Conservation (phyloP, 2,888 invertebrate species). For the Nineta flava region DNA sequence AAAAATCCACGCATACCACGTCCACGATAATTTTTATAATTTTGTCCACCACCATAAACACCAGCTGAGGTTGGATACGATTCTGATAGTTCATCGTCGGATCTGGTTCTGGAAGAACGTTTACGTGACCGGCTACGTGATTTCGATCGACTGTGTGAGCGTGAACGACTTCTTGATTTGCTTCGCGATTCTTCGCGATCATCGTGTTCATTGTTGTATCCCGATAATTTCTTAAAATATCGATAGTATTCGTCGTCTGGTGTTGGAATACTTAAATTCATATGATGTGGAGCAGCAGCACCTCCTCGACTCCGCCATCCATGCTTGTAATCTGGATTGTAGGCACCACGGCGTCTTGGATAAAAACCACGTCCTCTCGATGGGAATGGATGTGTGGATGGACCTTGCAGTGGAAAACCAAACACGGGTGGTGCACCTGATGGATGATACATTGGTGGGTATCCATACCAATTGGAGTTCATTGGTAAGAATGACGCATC, state of each 20-base stretch:
- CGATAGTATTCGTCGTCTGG: constrained; percentile 32
- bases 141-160: constrained; percentile 26
- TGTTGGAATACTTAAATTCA: constrained; percentile 1
- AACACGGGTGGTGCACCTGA: constrained; percentile 6
- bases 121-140: constrained; percentile 16
- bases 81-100: background rate
- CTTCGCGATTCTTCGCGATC: constrained; percentile 23
- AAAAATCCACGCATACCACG: constrained; percentile 16
- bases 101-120: background rate
- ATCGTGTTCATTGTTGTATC: constrained; percentile 33
- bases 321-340: constrained; percentile 25
- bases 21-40: constrained; percentile 13
- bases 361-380: constrained; percentile 19
- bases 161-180: constrained; percentile 18
- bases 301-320: constrained; percentile 14
- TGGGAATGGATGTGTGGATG: constrained; percentile 19
- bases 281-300: constrained; percentile 15
- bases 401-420: constrained; percentile 7
- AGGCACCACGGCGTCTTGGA: constrained; percentile 17
- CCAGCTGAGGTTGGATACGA: constrained; percentile 13
- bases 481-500: background rate
- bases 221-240: constrained; percentile 43
- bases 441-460: constrained; percentile 10
- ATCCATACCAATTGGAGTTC: constrained; percentile 9
- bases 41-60: constrained; percentile 8